Evolutionary conservation across 2,797 vertebrate genomes (phyloP).

Genomic region (Neoniphon sammara): DNA sequence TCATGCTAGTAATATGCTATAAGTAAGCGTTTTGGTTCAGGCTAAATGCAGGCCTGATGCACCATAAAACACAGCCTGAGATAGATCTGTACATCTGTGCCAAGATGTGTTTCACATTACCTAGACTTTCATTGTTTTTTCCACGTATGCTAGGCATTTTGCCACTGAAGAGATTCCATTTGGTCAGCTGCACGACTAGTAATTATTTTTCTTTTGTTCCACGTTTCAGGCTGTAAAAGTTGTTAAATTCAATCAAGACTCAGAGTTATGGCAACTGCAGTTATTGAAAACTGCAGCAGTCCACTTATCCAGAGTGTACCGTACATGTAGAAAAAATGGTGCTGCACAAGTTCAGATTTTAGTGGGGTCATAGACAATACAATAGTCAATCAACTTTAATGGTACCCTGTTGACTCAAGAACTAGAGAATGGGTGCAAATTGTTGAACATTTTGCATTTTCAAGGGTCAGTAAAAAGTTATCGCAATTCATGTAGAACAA

Average conservation of each 20-base stretch:
- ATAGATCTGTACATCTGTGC: neutral
- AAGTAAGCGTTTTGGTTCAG: neutral
- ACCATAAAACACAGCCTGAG: neutral
- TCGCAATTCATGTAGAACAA: neutral
- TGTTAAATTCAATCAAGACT: neutral
- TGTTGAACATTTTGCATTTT: constrained; percentile 3
- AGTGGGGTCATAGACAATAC: neutral
- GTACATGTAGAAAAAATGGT: neutral
- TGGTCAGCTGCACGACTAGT: too few relatives aligned
- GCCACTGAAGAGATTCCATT: neutral
- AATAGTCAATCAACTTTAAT: too few relatives aligned
- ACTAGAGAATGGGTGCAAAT: neutral
- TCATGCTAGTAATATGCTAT: neutral
- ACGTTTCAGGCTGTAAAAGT: neutral
- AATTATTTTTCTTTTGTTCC: too few relatives aligned
- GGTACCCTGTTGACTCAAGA: neutral
- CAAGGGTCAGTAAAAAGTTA: neutral
- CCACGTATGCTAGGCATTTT: neutral
- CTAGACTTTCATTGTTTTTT: neutral
- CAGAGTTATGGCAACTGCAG: neutral
- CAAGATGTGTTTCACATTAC: neutral
- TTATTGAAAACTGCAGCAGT: neutral
- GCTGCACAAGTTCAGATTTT: neutral
- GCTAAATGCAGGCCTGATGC: neutral
- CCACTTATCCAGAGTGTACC: neutral